These are phyloP conservation scores for Lota lota DNA, from an alignment of 2,113 vertebrate species.

Conservation along the genomic window DNA sequence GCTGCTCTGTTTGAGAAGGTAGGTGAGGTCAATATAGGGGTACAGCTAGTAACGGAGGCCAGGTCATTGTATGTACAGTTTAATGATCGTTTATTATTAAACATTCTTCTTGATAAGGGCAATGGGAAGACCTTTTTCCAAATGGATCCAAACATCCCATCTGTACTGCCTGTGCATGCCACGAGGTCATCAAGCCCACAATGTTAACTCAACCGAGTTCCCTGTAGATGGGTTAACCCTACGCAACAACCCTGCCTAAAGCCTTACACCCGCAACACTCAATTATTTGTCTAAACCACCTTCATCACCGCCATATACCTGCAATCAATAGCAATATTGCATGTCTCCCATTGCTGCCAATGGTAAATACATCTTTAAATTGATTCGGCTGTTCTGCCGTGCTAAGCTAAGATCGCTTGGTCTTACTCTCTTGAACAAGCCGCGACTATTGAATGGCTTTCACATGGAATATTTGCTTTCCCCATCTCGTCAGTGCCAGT, in stretches of 20 bases:
- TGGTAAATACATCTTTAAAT: conserved; percentile 29
- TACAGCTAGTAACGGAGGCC: too few relatives aligned
- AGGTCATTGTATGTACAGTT: too few relatives aligned
- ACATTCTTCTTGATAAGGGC: too few relatives aligned
- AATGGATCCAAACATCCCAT: too few relatives aligned
- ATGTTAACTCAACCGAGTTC: neutral
- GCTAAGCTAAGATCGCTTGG: conserved; percentile 26
- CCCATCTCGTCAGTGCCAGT: conserved; percentile 44
- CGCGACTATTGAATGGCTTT: conserved; percentile 51
- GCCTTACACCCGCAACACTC: neutral
- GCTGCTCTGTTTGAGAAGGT: too few relatives aligned
- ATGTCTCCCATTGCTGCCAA: conserved; percentile 29
- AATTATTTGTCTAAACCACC: conserved; percentile 20
- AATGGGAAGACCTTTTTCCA: too few relatives aligned
- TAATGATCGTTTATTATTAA: too few relatives aligned
- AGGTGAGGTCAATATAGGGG: too few relatives aligned
- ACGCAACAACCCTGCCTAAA: neutral
- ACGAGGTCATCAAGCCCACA: too few relatives aligned
- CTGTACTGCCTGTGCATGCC: too few relatives aligned
- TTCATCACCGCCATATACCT: conserved; percentile 30
- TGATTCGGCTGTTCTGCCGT: conserved; percentile 26
- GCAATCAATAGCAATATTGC: conserved; percentile 29
- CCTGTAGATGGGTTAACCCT: neutral
- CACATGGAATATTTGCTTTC: conserved; percentile 30
- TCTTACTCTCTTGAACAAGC: conserved; percentile 57